Conservation (phyloP, 2,113 vertebrate genomes). For the rat (Rattus norvegicus) region DNA sequence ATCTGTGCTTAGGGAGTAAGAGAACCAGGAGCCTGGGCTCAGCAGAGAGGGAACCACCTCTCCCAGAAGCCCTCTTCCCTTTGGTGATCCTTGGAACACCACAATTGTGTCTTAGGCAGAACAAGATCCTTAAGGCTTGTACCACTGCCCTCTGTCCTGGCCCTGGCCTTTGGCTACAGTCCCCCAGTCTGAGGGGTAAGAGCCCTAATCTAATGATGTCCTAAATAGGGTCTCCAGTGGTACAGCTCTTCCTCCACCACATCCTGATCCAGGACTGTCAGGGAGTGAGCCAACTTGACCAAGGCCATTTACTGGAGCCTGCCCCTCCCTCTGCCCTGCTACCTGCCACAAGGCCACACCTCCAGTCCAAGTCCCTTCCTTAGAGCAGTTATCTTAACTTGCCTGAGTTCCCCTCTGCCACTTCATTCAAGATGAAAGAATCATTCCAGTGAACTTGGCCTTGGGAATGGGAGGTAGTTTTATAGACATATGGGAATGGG, state of each 20-base stretch:
- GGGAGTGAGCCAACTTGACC: neutral
- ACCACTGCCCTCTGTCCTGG: neutral
- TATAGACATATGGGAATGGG: neutral
- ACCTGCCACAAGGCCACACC: neutral
- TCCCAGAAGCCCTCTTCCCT: neutral
- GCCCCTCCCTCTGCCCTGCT: no score
- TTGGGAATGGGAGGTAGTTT: neutral
- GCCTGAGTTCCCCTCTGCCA: no score
- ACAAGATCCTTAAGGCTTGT: neutral
- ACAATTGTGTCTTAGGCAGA: neutral
- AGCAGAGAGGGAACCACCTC: neutral
- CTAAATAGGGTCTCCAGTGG: neutral
- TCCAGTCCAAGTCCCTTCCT: neutral
- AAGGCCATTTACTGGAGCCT: rapidly evolving
- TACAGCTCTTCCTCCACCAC: neutral
- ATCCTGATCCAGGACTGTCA: neutral
- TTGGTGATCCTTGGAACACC: neutral
- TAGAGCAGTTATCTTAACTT: neutral
- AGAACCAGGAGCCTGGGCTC: neutral
- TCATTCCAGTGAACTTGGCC: neutral
- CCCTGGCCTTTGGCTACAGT: neutral
- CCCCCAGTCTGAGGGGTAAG: neutral
- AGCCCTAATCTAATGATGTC: neutral
- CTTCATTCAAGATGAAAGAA: no score
- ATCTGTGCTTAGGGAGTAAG: neutral